phyloP scores from a whole-genome alignment of 2,113 vertebrate species.

The Microtus richardsoni region DNA sequence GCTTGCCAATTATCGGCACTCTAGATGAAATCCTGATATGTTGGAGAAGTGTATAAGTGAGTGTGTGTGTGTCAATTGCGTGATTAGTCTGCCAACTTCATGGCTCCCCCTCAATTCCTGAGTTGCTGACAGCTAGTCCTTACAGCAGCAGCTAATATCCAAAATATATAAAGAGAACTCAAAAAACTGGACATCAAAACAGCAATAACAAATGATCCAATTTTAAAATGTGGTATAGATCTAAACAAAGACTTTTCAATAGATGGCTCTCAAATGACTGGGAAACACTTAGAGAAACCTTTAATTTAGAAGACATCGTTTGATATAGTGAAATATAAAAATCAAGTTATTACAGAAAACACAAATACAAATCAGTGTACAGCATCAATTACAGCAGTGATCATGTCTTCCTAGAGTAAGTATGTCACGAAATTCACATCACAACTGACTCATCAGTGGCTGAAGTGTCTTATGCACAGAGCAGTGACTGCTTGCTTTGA shows the following conservation, averaged over 20 bases:
- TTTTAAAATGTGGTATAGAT: neutral
- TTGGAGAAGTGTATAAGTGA: no score
- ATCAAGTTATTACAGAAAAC: neutral
- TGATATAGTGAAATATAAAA: neutral
- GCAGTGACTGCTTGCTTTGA: slow-evolving; percentile 48
- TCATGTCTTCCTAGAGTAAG: slow-evolving; percentile 74
- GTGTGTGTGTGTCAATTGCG: no score
- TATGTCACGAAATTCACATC: slow-evolving; percentile 72
- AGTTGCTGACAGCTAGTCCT: no score
- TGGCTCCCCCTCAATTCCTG: no score
- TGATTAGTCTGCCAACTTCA: no score
- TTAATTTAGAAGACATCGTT: neutral
- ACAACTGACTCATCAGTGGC: slow-evolving; percentile 24
- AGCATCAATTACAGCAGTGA: neutral
- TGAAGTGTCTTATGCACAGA: neutral
- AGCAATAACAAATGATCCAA: neutral
- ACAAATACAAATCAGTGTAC: neutral
- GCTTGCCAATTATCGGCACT: no score
- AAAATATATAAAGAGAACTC: neutral
- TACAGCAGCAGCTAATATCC: neutral
- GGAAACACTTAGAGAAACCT: neutral
- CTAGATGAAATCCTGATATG: no score
- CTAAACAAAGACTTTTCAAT: no score
- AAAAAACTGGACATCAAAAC: neutral
- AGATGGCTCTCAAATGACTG: neutral